Base-by-base conservation (phyloP, 1,140 invertebrate species). In the Anoplophora glabripennis region DNA sequence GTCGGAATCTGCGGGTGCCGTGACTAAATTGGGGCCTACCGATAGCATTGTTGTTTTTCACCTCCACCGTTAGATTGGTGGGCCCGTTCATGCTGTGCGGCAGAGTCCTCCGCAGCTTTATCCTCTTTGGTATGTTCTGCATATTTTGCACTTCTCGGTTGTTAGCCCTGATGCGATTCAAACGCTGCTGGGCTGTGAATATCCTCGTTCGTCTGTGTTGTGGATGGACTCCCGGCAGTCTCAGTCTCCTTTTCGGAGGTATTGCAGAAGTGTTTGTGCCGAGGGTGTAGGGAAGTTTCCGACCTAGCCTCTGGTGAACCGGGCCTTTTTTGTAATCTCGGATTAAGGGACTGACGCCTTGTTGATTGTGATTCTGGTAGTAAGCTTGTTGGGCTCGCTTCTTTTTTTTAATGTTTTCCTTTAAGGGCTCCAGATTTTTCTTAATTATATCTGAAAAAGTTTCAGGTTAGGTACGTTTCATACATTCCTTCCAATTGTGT, bases 381-480 rank as follows among this genome's bases (percentile, higher is more conserved):
- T 54, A 54, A 9, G 12, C 12, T 18, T 54, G 18, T 21, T 54
- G 52, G 0, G 52, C 52, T 12, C 52, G 28, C 14, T 44, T 54
- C 15, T 44, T 54, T 21, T 44, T 54, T 33, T 44, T n/a, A 17
- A 34, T 10, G 12, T 42, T 42, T 33, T 42, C 14, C 14, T 54
- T 54, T 18, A 54, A 17, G n/a, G 38, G 38, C 33, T 54, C 21
- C 2, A 54, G 21, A 36, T 54, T 54, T 33, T 54, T 54, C 11
- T 42, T 7, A 14, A 54, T 44, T 8, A 49, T 15, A 42, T 21
- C 17, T n/a, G 11, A 46, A 46, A 21, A 28, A 40, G 4, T 40
- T n/a, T 14, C 7, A 15, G 14, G 14, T n/a, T 40, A n/a, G 7
- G 7, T 37, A 15, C 7, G 8, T 40, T 40, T 40, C 14, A 1